phyloP scores from a whole-genome alignment of 2,888 invertebrate species.

The Meloe dianella region DNA sequence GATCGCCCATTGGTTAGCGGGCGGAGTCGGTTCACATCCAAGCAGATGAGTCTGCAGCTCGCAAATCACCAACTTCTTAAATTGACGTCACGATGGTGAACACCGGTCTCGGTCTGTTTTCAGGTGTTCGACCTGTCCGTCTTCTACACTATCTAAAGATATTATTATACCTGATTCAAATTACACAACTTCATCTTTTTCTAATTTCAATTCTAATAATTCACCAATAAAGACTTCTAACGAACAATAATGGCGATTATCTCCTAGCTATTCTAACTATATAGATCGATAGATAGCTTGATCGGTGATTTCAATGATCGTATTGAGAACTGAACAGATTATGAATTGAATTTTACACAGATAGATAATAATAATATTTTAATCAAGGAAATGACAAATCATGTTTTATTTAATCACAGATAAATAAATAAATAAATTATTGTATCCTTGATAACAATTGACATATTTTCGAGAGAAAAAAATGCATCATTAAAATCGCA shows the following conservation, averaged over 20 bases:
- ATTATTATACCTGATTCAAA: no score
- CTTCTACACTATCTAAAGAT: no score
- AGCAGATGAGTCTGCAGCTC: constrained; percentile 54
- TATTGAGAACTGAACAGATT: neutral
- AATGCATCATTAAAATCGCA: neutral
- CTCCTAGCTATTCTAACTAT: no score
- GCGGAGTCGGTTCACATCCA: constrained; percentile 54
- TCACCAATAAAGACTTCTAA: no score
- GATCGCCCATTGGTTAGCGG: constrained; percentile 57
- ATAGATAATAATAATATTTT: neutral
- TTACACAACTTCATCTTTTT: no score
- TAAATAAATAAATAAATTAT: neutral
- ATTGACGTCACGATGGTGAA: constrained; percentile 44
- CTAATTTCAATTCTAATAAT: neutral
- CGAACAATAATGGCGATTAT: no score
- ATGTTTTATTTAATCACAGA: neutral
- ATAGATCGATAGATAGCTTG: no score
- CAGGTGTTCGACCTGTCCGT: constrained; percentile 11
- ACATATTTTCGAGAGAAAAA: neutral
- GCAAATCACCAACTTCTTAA: constrained; percentile 51
- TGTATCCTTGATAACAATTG: neutral
- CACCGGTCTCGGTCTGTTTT: constrained; percentile 19
- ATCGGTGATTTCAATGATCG: constrained; percentile 1
- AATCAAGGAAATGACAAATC: constrained; percentile 10
- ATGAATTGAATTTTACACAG: neutral